Conservation (phyloP, 2,797 vertebrate genomes). For the Poliocrania exsul region DNA sequence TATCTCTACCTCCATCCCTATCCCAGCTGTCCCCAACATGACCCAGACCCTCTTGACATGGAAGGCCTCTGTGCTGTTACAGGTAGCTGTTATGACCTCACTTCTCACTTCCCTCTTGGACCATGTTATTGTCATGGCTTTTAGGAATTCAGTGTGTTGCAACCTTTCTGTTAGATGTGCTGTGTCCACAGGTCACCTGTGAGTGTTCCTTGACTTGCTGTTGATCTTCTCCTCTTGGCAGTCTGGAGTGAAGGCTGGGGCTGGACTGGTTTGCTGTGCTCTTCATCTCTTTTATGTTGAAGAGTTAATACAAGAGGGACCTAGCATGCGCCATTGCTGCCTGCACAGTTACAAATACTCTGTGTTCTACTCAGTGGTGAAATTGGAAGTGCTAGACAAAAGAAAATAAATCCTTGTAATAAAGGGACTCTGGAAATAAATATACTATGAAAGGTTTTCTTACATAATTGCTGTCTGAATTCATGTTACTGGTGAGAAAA, state of each 20-base stretch:
- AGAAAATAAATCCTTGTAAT: neutral
- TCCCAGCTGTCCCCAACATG: neutral
- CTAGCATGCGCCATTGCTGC: neutral
- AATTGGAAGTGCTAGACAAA: neutral
- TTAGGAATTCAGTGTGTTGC: neutral
- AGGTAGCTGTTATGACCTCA: neutral
- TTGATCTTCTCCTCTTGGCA: neutral
- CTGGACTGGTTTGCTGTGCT: neutral
- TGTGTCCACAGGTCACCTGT: neutral
- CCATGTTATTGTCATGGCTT: neutral
- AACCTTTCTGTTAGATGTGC: neutral
- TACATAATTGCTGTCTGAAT: neutral
- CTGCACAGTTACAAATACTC: neutral
- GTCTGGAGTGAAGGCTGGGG: neutral
- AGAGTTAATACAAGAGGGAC: neutral
- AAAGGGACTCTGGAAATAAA: neutral
- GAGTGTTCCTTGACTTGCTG: neutral
- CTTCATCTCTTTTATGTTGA: neutral
- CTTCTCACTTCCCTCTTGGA: neutral
- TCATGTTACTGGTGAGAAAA: neutral
- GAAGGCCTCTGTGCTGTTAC: neutral
- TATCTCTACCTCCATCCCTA: neutral
- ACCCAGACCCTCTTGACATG: neutral
- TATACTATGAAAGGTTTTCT: neutral
- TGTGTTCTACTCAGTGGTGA: neutral